Evolutionary conservation across 1,140 invertebrate species (phyloP), one percentile per base, ranked within the genome.

Genomic region (Drosophila navojoa): DNA sequence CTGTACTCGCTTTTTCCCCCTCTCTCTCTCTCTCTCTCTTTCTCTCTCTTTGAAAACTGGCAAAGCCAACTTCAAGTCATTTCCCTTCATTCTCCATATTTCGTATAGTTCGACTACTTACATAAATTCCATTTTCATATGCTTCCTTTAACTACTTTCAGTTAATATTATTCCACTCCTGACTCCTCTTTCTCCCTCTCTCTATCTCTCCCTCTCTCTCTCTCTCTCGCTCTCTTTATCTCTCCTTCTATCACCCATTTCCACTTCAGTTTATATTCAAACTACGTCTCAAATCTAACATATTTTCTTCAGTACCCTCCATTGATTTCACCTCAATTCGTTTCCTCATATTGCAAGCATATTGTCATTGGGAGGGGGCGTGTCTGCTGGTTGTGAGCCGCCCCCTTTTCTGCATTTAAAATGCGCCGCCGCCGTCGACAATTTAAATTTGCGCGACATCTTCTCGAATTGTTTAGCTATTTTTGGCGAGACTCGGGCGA

Each of bases 381-480:
- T 82, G 80, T 47, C 76, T 7, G 1, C 3, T 47, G 47, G 32
- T 52, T 58, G 60, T 45, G 4, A 1, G 35, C 15, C 70, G 82
- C 82, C 81, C 72, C 60, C 59, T 85, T 86, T 87, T 79, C 32
- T 32, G 79, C 76, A 87, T 87, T 79, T 81, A 66, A 86, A 86
- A 86, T 86, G 55, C 59, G 71, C 60, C 76, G 81, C 63, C 76
- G 81, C 70, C 53, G 68, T 52, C 52, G 71, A 44, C 47, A 66
- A 77, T 72, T 78, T 87, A 66, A 82, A 87, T 79, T 89, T 89
- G 71, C 76, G 84, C 79, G 79, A 89, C 79, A 89, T 89, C 85
- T 89, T 90, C 77, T 75, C 71, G 73, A 85, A 89, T 89, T 89
- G 77, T 89, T 89, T 82, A 82, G 84, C 85, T 90, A 89, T 89